Conservation (phyloP, 2,797 vertebrate species). For the Myotis myotis region DNA sequence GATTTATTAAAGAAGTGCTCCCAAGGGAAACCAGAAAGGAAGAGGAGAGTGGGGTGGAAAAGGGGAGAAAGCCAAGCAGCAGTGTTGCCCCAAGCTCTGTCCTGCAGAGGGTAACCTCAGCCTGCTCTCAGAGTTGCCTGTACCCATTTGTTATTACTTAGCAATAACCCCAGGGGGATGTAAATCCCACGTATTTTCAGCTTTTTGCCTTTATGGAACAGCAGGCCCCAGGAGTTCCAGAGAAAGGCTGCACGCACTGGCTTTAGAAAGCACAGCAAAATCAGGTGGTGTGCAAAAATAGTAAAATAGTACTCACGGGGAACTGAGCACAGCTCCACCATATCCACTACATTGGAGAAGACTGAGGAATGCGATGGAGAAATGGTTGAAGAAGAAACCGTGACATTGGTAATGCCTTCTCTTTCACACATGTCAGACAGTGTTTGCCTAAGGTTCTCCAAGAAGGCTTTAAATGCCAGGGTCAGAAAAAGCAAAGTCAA, state of each 20-base stretch:
- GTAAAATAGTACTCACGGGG: not conserved
- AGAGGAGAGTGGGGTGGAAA: not conserved
- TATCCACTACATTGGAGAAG: not conserved
- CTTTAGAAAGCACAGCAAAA: constrained; percentile 23
- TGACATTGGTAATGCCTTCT: not conserved
- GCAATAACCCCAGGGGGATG: not conserved
- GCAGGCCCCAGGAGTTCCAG: not conserved
- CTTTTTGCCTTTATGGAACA: not conserved
- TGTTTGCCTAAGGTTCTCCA: not conserved
- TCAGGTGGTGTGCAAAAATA: not conserved
- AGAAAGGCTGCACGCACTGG: not conserved
- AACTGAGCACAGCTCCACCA: not conserved
- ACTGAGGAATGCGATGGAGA: not conserved
- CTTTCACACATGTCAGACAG: not conserved
- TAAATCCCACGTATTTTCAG: not conserved
- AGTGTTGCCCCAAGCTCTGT: too few species aligned
- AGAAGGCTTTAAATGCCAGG: not conserved
- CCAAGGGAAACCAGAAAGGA: not conserved
- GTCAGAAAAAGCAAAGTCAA: not conserved
- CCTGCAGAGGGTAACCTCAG: not conserved
- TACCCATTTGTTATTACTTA: not conserved
- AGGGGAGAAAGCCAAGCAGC: not conserved
- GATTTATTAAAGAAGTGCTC: constrained; percentile 29
- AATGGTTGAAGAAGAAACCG: not conserved
- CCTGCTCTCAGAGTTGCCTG: not conserved